Percentiles rank a stretch among this genome's conserved stretches.
phyloP scores from a whole-genome alignment of 2,113 vertebrate genomes.

The Tetrax tetrax region DNA sequence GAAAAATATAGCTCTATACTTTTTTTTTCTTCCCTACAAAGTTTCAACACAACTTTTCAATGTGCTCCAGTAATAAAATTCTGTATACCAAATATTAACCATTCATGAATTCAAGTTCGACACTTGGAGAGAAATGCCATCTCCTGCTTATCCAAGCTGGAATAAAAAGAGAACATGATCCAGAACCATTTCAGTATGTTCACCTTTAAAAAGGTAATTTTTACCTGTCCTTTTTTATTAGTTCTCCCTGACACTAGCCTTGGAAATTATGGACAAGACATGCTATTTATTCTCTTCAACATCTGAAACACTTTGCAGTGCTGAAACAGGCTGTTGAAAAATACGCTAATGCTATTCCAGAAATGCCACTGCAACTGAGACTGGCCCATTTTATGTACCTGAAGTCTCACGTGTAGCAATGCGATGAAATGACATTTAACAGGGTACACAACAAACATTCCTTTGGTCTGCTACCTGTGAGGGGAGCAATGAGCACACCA shows the following conservation, averaged over 20 bases:
- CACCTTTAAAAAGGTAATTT: not conserved
- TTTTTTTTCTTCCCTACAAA: too few species aligned
- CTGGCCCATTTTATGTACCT: not conserved
- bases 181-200: not conserved
- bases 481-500: not conserved
- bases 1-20: not conserved
- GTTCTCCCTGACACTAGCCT: not conserved
- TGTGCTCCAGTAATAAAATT: not conserved
- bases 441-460: not conserved
- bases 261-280: not conserved
- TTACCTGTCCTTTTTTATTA: not conserved
- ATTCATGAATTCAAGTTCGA: not conserved
- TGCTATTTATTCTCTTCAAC: not conserved
- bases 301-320: not conserved
- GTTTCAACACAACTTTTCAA: not conserved
- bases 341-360: not conserved
- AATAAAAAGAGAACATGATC: not conserved
- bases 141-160: not conserved
- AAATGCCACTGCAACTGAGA: not conserved
- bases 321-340: not conserved
- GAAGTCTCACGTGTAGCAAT: slow-evolving; percentile 27
- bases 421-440: slow-evolving; percentile 43
- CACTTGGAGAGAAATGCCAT: not conserved
- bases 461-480: not conserved
- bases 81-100: not conserved